Evolutionary conservation across 2,888 invertebrate species (phyloP).

Genomic region (Muscina levida): DNA sequence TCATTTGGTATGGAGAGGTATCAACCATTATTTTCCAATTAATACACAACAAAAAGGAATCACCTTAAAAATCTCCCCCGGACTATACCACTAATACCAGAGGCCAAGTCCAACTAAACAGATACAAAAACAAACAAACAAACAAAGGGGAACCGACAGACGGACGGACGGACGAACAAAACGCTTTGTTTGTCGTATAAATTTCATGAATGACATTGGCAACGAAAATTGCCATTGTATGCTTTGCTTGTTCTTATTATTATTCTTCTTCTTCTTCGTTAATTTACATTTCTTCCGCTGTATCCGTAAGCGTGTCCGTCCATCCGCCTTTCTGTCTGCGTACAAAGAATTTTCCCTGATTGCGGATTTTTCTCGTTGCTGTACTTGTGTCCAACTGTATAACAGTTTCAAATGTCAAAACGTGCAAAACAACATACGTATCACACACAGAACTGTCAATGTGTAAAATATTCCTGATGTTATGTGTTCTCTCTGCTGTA

Average conservation of each 20-base stretch:
- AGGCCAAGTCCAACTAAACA: not conserved
- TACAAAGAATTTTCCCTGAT: constrained; percentile 17
- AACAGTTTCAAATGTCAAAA: constrained; percentile 55
- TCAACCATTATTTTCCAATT: not conserved
- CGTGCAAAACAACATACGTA: not conserved
- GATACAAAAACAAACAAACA: too few relatives aligned
- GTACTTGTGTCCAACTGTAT: constrained; percentile 26
- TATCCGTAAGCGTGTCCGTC: not conserved
- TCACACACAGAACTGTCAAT: not conserved
- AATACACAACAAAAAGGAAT: constrained; percentile 12
- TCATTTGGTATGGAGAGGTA: too few relatives aligned
- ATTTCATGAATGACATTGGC: constrained; percentile 62
- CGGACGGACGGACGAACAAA: constrained; percentile 5
- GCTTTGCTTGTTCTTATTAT: constrained; percentile 9
- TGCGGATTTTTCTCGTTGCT: constrained; percentile 1
- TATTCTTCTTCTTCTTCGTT: not conserved
- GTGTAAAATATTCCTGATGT: not conserved
- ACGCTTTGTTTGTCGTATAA: constrained; percentile 19
- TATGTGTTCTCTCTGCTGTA: too few relatives aligned
- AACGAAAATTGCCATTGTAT: constrained; percentile 54
- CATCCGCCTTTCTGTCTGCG: not conserved
- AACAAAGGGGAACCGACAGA: constrained; percentile 1
- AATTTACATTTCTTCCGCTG: constrained; percentile 24
- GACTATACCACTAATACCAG: constrained; percentile 14
- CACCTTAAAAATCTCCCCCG: constrained; percentile 33